These are phyloP conservation scores for Orthosia gracilis DNA, from an alignment of 2,888 invertebrate species.

Conservation along the genomic window DNA sequence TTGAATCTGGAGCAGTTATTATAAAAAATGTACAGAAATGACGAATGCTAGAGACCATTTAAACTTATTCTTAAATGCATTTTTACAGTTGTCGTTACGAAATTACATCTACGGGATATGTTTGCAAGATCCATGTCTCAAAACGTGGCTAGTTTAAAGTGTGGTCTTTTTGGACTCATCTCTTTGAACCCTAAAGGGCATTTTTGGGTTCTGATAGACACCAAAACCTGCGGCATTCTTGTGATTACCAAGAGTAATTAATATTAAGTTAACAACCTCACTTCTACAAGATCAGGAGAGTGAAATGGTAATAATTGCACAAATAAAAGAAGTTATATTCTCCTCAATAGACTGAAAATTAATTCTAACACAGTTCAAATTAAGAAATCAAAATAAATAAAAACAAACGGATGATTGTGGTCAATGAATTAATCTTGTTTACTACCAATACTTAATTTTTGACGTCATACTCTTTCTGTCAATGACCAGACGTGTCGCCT, in stretches of 20 bases:
- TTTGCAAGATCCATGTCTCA: background rate
- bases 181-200: background rate
- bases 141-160: background rate
- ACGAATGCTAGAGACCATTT: background rate
- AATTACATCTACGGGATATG: background rate
- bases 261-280: background rate
- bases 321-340: too few species aligned
- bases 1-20: conserved; percentile 27
- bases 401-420: background rate
- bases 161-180: background rate
- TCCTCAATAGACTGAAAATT: too few species aligned
- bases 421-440: conserved; percentile 11
- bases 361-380: too few species aligned
- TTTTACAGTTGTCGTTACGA: background rate
- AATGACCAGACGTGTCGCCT: conserved; percentile 45
- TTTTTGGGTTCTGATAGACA: background rate
- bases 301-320: too few species aligned
- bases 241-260: too few species aligned
- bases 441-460: background rate
- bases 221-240: too few species aligned
- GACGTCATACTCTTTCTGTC: conserved; percentile 11
- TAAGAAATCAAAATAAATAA: background rate
- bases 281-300: background rate
- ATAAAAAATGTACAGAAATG: conserved; percentile 32
- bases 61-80: background rate